Percentiles rank a stretch among this genome's conserved stretches.
Evolutionary conservation across 2,797 vertebrate species (phyloP).

Genomic region (Rhabdophis nuchalis): DNA sequence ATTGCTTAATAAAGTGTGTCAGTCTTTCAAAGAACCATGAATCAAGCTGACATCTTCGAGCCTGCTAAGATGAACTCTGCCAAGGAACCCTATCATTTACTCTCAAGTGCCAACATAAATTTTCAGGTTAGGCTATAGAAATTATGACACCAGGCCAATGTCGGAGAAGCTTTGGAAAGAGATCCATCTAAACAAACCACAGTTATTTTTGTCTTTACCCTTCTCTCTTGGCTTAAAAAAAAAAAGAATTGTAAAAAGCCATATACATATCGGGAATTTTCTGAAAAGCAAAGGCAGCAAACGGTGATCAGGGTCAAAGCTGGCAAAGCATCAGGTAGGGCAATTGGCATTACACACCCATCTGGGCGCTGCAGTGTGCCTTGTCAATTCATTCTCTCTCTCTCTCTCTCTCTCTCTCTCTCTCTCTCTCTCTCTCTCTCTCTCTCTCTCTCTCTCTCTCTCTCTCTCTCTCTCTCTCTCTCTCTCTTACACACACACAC

Average conservation of each 20-base stretch:
- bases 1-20: constrained; percentile 5
- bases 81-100: background rate
- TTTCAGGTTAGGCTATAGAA: background rate
- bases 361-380: background rate
- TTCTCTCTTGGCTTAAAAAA: background rate
- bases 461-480: no score
- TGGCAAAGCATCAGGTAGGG: background rate
- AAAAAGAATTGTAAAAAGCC: background rate
- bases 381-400: no score
- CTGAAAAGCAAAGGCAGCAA: background rate
- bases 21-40: background rate
- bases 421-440: no score
- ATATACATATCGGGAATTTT: background rate
- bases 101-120: background rate
- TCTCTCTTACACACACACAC: no score
- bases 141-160: background rate
- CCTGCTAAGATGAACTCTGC: constrained; percentile 7
- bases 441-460: no score
- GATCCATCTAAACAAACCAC: background rate
- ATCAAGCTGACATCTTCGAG: background rate
- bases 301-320: background rate
- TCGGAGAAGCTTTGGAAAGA: background rate
- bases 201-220: background rate
- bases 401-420: no score
- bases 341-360: background rate